Base-by-base conservation (phyloP, 2,888 invertebrate species). In the Amitus sp. region DNA sequence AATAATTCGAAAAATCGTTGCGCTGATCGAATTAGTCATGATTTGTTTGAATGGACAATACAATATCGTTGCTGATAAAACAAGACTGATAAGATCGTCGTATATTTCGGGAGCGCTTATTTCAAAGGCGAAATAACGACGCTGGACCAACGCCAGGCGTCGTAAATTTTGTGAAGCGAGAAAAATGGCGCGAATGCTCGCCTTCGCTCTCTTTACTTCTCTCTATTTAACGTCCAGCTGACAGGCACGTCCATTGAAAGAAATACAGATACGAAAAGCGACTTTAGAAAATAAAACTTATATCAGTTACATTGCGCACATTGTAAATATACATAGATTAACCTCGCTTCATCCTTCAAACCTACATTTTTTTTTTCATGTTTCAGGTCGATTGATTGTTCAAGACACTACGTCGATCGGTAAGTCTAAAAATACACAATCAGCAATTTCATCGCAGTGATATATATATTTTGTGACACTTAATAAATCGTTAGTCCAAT, bases 151-250 rank as follows among this genome's bases (percentile, higher is more conserved):
- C 72, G 77, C 79, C 79, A 79, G 71, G 66, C 72, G 71, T 71
- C 78, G 77, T 80, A 79, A 79, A 79, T 80, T 78, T 76, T 69
- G 62, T 69, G 71, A 66, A 73, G 75, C 78, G 76, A 77, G 78
- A 80, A 76, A 80, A 79, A 80, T 79, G 74, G 75, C 74, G 74
- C 73, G 74, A 77, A 79, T 73, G 73, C 72, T 73, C 70, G 68
- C 67, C 66, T 65, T 70, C 63, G 43, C 67, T 61, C 57, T 55
- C 52, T 67, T 61, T 57, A 62, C 58, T 56, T 64, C 57, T 64
- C 66, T 62, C 47, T 51, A 60, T 70, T 69, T 67, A 70, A 69
- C 68, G 68, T 70, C 64, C 52, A 65, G 67, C 70, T 69, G 72
- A 74, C 74, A 66, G 55, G 56, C 69, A 68, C 66, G 68, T 65